Percentiles rank a stretch among this genome's conserved stretches.
phyloP scores from a whole-genome alignment of 2,888 invertebrate genomes.

The Athalia rosae region DNA sequence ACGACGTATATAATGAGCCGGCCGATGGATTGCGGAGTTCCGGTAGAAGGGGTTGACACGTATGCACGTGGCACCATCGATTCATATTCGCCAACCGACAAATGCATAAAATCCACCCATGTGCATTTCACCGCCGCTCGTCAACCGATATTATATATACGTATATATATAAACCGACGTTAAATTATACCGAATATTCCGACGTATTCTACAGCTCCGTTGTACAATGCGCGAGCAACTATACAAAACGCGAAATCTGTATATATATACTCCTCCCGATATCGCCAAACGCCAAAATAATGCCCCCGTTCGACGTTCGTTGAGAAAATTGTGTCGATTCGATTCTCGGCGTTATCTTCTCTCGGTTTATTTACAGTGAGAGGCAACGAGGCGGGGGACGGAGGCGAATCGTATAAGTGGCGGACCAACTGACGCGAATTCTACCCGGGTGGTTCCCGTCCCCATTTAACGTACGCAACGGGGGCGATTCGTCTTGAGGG shows the following conservation, averaged over 20 bases:
- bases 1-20: slow-evolving; percentile 69
- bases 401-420: slow-evolving; percentile 75
- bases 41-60: slow-evolving; percentile 67
- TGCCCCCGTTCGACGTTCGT: slow-evolving; percentile 14
- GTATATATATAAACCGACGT: no score
- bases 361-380: slow-evolving; percentile 73
- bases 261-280: not conserved
- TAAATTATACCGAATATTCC: slow-evolving; percentile 54
- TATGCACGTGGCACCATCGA: slow-evolving; percentile 71
- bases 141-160: no score
- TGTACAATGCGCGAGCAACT: no score
- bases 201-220: no score
- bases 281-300: slow-evolving; percentile 20
- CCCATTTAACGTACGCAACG: slow-evolving; percentile 67
- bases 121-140: slow-evolving; percentile 32
- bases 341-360: slow-evolving; percentile 52
- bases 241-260: not conserved
- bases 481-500: slow-evolving; percentile 72
- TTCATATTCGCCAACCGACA: slow-evolving; percentile 68
- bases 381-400: no score
- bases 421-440: slow-evolving; percentile 76
- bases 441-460: slow-evolving; percentile 51
- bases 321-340: no score
- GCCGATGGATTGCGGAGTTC: slow-evolving; percentile 49
- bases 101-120: slow-evolving; percentile 64